A percentile compares a stretch with the other conserved stretches of the same genome.
phyloP scores from a whole-genome alignment of 2,113 vertebrate genomes.

The Crotalus viridis region DNA sequence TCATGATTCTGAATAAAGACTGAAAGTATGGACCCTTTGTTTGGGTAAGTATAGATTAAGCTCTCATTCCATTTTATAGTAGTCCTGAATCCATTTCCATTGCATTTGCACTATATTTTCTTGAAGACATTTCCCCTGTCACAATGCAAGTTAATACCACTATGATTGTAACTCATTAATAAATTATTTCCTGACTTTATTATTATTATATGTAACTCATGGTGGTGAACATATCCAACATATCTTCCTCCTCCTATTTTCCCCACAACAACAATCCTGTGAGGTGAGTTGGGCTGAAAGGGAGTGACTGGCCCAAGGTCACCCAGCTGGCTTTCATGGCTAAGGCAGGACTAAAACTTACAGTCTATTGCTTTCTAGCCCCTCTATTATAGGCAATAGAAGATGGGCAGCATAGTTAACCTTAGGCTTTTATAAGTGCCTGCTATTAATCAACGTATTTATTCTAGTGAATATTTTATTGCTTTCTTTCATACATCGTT shows the following conservation, averaged over 20 bases:
- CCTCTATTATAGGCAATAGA: background rate
- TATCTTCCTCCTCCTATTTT: background rate
- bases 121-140: background rate
- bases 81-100: background rate
- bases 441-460: background rate
- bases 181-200: background rate
- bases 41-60: background rate
- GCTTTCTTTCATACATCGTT: background rate
- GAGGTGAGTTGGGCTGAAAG: background rate
- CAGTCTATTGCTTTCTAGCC: too few relatives aligned
- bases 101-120: background rate
- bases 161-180: background rate
- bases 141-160: background rate
- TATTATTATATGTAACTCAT: background rate
- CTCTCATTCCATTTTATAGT: background rate
- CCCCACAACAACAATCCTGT: background rate
- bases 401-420: background rate
- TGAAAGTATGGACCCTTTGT: background rate
- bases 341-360: too few relatives aligned
- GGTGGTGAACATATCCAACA: background rate
- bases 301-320: background rate
- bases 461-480: background rate
- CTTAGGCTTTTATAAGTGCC: background rate
- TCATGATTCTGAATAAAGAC: background rate
- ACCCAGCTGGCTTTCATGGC: background rate